A percentile compares a stretch with the other conserved stretches of the same genome.
Conservation (phyloP, 2,797 vertebrate genomes). For the Peromyscus melanophrys region DNA sequence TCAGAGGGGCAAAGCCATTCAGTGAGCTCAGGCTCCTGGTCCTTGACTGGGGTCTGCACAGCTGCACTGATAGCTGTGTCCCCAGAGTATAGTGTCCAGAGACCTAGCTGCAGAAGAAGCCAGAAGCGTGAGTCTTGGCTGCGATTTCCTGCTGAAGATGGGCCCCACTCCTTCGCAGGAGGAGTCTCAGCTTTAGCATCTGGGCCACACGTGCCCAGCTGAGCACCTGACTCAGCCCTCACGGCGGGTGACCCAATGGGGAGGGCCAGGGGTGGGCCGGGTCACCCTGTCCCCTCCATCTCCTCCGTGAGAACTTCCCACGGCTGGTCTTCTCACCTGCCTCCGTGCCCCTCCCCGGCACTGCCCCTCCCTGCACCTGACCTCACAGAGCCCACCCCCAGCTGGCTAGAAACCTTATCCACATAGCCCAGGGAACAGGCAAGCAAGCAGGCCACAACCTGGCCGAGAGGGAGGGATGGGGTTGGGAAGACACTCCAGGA, state of each 20-base stretch:
- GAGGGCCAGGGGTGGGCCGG: slow-evolving; percentile 83
- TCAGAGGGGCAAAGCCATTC: background rate
- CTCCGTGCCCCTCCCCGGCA: accelerated
- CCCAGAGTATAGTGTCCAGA: background rate
- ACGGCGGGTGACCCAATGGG: background rate
- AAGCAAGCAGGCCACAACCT: background rate
- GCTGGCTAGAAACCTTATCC: slow-evolving; percentile 41
- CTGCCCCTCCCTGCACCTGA: slow-evolving; percentile 1
- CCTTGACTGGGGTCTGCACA: too few relatives aligned
- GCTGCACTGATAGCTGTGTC: background rate
- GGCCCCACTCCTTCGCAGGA: background rate
- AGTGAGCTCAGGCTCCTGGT: accelerated
- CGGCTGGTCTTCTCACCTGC: slow-evolving; percentile 92
- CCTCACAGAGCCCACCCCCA: background rate
- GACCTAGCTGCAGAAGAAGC: background rate
- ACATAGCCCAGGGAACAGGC: too few relatives aligned
- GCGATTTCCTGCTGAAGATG: background rate
- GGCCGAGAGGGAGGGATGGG: background rate
- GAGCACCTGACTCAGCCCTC: slow-evolving; percentile 49
- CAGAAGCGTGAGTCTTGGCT: background rate
- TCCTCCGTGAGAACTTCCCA: slow-evolving; percentile 90
- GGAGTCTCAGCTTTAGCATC: slow-evolving; percentile 80
- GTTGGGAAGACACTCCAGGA: too few relatives aligned
- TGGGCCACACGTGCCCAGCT: slow-evolving; percentile 92
- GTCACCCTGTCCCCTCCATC: slow-evolving; percentile 76